A percentile compares a stretch with the other conserved stretches of the same genome.
These are phyloP conservation scores for Harpegnathos saltator DNA, from an alignment of 1,140 invertebrate genomes.

Conservation along the genomic window DNA sequence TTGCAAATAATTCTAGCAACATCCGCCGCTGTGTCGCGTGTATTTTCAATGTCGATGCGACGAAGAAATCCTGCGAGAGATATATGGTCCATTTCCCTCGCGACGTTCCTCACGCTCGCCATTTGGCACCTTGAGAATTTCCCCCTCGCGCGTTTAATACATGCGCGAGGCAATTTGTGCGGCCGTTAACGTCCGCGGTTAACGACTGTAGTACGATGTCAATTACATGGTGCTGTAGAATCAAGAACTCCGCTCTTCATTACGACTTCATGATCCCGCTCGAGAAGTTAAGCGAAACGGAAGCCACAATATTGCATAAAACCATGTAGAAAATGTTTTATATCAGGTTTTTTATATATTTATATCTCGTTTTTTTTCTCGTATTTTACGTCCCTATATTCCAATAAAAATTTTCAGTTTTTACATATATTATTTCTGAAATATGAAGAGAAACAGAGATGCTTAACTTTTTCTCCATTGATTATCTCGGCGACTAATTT, in stretches of 20 bases:
- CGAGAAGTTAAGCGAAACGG: background rate
- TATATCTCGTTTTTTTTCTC: too few relatives aligned
- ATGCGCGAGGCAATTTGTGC: slow-evolving; percentile 27
- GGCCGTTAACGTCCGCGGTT: slow-evolving; percentile 43
- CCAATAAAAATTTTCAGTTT: too few relatives aligned
- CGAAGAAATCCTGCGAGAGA: slow-evolving; percentile 16
- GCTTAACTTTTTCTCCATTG: too few relatives aligned
- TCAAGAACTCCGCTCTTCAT: slow-evolving; percentile 1
- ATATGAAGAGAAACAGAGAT: too few relatives aligned
- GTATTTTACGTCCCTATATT: too few relatives aligned
- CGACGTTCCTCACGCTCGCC: background rate
- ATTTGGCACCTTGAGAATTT: slow-evolving; percentile 36
- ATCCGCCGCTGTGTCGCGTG: too few relatives aligned
- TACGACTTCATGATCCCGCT: background rate
- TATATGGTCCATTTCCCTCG: background rate
- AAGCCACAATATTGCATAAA: background rate
- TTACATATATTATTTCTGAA: too few relatives aligned
- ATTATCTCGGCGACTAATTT: too few relatives aligned
- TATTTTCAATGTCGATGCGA: background rate
- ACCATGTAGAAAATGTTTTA: too few relatives aligned
- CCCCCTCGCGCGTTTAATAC: slow-evolving; percentile 4
- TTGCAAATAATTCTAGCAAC: too few relatives aligned
- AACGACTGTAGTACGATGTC: slow-evolving; percentile 49
- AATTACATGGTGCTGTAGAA: slow-evolving; percentile 28
- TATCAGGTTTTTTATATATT: too few relatives aligned